These are phyloP conservation scores for Harmothoe impar DNA, from an alignment of 2,888 invertebrate genomes.

Conservation along the genomic window DNA sequence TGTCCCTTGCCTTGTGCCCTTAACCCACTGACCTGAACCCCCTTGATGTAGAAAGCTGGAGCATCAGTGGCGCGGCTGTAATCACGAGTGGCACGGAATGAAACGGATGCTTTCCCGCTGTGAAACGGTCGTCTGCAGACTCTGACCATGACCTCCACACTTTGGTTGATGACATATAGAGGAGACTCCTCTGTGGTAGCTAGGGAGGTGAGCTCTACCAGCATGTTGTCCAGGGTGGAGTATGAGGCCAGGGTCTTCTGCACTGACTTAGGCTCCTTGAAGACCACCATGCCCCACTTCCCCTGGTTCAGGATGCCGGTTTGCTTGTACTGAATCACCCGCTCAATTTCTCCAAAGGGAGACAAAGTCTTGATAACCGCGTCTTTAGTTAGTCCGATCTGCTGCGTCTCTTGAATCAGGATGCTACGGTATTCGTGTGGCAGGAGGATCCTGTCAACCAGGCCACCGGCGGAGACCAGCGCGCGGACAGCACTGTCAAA, in stretches of 20 bases:
- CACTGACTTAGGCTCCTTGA: slow-evolving; percentile 45
- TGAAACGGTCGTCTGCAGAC: neutral
- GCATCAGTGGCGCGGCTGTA: neutral
- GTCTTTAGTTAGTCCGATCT: neutral
- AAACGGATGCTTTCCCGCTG: slow-evolving; percentile 33
- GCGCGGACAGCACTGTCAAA: neutral
- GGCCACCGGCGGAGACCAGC: neutral
- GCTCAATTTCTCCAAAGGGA: slow-evolving; percentile 12
- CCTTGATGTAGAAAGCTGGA: neutral
- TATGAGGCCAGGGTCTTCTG: neutral
- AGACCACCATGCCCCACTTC: slow-evolving; percentile 30
- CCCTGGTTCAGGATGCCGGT: neutral
- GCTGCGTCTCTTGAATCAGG: neutral
- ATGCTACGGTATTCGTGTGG: slow-evolving; percentile 20
- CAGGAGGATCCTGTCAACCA: neutral
- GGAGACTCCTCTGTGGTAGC: neutral
- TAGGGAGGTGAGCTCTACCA: neutral
- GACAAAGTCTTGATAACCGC: slow-evolving; percentile 1
- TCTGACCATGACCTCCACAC: neutral
- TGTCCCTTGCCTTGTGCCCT: neutral
- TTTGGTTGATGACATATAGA: neutral
- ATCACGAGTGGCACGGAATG: neutral
- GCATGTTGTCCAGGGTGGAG: neutral
- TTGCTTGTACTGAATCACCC: neutral
- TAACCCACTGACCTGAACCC: neutral